phyloP scores from a whole-genome alignment of 2,113 vertebrate genomes.

The Gopherus flavomarginatus region DNA sequence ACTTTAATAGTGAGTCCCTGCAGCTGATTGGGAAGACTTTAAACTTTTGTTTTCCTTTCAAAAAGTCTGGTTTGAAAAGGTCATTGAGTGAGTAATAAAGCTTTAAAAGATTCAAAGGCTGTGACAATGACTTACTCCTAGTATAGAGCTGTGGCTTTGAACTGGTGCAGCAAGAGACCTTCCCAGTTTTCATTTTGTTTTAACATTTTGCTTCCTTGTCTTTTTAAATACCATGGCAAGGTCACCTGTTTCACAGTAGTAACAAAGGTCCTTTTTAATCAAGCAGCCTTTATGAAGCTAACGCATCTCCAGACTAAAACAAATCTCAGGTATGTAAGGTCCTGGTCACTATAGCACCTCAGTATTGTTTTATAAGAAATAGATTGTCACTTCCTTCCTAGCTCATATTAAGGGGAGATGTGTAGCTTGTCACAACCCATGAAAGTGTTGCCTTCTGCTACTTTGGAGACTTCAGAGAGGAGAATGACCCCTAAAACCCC shows the following conservation, averaged over 20 bases:
- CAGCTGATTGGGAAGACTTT: background rate
- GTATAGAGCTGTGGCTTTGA: background rate
- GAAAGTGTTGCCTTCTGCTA: no score
- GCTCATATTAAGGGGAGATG: no score
- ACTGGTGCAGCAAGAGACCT: background rate
- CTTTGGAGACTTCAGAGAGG: no score
- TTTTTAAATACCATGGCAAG: background rate
- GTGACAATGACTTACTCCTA: background rate
- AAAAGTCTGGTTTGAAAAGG: background rate
- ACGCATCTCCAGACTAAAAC: background rate
- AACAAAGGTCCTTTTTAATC: background rate
- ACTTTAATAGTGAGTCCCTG: background rate
- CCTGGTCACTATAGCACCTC: background rate
- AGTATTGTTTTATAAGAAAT: background rate
- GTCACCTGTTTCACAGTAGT: background rate
- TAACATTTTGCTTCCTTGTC: background rate
- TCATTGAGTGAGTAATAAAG: background rate
- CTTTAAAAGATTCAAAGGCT: background rate
- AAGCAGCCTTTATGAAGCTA: background rate
- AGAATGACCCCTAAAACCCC: no score
- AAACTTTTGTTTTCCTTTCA: background rate
- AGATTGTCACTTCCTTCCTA: no score
- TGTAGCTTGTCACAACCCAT: no score
- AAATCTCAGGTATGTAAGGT: background rate
- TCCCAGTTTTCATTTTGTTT: background rate